Conservation (phyloP, 92 coral and sea anemone species). For the Palythoa heliodiscus region DNA sequence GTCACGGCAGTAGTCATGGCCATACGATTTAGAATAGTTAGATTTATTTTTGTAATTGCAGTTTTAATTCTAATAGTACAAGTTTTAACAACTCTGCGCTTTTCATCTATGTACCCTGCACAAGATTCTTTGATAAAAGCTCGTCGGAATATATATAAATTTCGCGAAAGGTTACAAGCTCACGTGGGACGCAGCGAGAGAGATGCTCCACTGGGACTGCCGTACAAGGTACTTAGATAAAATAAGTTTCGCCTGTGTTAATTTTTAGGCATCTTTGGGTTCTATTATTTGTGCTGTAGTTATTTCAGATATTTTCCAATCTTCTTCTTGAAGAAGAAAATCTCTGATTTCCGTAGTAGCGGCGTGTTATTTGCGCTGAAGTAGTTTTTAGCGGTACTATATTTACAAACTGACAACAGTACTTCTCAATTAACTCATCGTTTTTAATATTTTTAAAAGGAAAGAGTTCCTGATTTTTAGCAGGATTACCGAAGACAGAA, state of each 20-base stretch:
- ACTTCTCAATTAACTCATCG: not conserved
- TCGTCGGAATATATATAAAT: slow-evolving; percentile 55
- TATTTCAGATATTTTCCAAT: not conserved
- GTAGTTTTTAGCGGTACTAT: not conserved
- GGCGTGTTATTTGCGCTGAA: not conserved
- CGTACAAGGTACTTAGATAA: slow-evolving; percentile 2
- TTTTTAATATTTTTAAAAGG: not conserved
- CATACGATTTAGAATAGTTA: slow-evolving; percentile 78
- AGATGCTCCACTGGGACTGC: not conserved
- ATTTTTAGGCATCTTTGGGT: not conserved
- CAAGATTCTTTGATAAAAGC: slow-evolving; percentile 70
- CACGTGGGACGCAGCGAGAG: slow-evolving; percentile 67
- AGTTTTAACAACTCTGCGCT: slow-evolving; percentile 82
- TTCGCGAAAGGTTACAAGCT: slow-evolving; percentile 49
- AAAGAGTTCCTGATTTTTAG: not conserved
- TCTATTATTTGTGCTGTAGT: not conserved
- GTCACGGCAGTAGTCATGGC: slow-evolving; percentile 58
- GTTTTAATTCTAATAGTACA: slow-evolving; percentile 84
- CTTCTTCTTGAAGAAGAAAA: not conserved
- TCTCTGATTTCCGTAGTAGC: slow-evolving; percentile 2
- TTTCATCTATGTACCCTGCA: slow-evolving; percentile 87
- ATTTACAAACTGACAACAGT: slow-evolving; percentile 25
- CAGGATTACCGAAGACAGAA: not conserved
- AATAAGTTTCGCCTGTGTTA: not conserved
- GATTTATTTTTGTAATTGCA: slow-evolving; percentile 81